Percentiles rank a stretch among this genome's conserved stretches.
These are phyloP conservation scores for Halictus quadricinctus DNA, from an alignment of 2,888 invertebrate species.

Conservation along the genomic window DNA sequence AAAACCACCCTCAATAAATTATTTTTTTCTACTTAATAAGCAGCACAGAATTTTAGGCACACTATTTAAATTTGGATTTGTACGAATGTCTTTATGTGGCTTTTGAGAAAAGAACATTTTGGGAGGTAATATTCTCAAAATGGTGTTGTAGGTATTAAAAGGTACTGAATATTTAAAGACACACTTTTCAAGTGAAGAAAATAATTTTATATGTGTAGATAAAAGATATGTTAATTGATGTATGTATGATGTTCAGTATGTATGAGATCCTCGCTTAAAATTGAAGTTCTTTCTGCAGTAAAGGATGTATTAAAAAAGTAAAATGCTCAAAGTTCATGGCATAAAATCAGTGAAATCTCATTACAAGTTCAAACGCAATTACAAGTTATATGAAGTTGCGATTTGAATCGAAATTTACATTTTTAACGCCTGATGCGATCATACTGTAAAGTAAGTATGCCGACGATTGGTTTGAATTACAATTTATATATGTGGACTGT, in stretches of 20 bases:
- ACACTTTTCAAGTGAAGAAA: no score
- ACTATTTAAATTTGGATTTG: no score
- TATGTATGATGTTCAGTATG: background rate
- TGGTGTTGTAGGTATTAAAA: no score
- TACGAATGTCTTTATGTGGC: no score
- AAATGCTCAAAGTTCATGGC: conserved; percentile 3
- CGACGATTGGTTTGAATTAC: background rate
- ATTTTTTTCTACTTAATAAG: no score
- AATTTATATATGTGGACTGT: no score
- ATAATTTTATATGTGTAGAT: background rate
- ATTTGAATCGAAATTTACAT: conserved; percentile 2
- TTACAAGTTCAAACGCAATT: conserved; percentile 47
- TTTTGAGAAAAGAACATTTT: no score
- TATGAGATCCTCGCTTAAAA: background rate
- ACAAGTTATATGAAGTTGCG: conserved; percentile 4
- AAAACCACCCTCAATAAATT: no score
- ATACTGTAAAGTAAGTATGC: background rate
- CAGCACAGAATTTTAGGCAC: no score
- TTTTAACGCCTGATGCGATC: background rate
- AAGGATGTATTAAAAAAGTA: conserved; percentile 10
- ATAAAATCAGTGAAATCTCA: conserved; percentile 31
- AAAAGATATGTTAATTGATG: background rate
- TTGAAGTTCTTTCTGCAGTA: background rate
- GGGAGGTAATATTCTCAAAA: no score
- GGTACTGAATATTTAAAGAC: no score